Percentiles rank a stretch among this genome's conserved stretches.
Evolutionary conservation across 2,113 vertebrate species (phyloP).

Genomic region (Talpa occidentalis): DNA sequence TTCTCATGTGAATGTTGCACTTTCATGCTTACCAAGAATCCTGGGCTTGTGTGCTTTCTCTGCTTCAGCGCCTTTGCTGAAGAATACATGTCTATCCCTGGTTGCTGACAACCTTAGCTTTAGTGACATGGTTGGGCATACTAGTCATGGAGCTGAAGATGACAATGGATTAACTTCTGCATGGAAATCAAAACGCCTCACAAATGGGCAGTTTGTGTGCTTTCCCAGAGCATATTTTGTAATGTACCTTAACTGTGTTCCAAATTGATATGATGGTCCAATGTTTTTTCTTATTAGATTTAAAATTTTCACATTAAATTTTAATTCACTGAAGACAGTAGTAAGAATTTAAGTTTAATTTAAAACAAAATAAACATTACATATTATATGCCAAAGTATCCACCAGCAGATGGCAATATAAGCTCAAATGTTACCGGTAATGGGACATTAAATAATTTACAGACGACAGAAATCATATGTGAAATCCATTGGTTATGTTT

Average conservation of each 20-base stretch:
- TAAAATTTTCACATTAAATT: background rate
- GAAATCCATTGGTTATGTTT: background rate
- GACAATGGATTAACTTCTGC: background rate
- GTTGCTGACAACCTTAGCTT: background rate
- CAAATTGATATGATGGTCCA: background rate
- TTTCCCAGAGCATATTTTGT: background rate
- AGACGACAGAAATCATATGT: background rate
- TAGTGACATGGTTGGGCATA: background rate
- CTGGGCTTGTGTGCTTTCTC: background rate
- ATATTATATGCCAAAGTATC: background rate
- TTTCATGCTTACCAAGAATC: background rate
- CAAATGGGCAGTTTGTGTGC: background rate
- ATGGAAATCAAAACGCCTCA: background rate
- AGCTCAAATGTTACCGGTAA: constrained; percentile 55
- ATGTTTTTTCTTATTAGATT: background rate
- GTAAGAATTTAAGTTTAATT: constrained; percentile 47
- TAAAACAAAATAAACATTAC: constrained; percentile 40
- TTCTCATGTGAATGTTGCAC: background rate
- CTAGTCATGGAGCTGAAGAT: background rate
- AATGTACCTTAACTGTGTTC: background rate
- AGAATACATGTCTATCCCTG: background rate
- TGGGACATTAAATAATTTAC: background rate
- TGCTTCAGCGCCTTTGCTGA: background rate
- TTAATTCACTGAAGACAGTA: constrained; percentile 38
- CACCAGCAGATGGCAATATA: constrained; percentile 80